A percentile compares a stretch with the other conserved stretches of the same genome.
Conservation (phyloP, 2,797 vertebrate genomes). For the Poeciliopsis gracilis region DNA sequence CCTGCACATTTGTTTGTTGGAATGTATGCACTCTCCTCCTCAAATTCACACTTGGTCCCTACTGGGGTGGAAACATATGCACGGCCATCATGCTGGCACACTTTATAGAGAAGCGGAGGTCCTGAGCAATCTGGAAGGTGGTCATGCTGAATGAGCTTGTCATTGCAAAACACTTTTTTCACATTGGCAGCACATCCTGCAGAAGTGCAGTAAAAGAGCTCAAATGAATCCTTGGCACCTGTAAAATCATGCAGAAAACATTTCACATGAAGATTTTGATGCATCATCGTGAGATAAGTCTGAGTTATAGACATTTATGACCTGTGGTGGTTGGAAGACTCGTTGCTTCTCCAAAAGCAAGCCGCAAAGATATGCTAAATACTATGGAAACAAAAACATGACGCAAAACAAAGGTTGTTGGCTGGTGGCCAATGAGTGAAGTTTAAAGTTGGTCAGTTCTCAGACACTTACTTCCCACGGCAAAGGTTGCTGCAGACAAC, state of each 20-base stretch:
- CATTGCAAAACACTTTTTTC: rapidly evolving
- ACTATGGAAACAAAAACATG: slow-evolving; percentile 22
- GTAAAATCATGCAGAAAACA: background rate
- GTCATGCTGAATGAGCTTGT: rapidly evolving
- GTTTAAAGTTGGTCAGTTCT: background rate
- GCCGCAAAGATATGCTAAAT: background rate
- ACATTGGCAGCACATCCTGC: slow-evolving; percentile 21
- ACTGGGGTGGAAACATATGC: background rate
- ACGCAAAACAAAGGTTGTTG: background rate
- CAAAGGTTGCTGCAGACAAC: too few relatives aligned
- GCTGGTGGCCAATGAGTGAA: background rate
- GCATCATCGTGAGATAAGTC: background rate
- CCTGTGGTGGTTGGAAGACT: background rate
- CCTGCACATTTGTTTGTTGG: background rate
- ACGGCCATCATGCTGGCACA: slow-evolving; percentile 17
- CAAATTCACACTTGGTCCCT: background rate
- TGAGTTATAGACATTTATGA: slow-evolving; percentile 7
- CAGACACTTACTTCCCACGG: background rate
- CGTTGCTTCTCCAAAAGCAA: rapidly evolving
- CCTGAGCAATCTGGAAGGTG: background rate
- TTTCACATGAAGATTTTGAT: slow-evolving; percentile 2
- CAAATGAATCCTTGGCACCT: background rate
- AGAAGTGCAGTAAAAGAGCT: background rate
- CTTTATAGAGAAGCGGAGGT: background rate
- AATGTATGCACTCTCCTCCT: background rate